Conservation (phyloP, 2,797 vertebrate species). For the Salmo trutta region DNA sequence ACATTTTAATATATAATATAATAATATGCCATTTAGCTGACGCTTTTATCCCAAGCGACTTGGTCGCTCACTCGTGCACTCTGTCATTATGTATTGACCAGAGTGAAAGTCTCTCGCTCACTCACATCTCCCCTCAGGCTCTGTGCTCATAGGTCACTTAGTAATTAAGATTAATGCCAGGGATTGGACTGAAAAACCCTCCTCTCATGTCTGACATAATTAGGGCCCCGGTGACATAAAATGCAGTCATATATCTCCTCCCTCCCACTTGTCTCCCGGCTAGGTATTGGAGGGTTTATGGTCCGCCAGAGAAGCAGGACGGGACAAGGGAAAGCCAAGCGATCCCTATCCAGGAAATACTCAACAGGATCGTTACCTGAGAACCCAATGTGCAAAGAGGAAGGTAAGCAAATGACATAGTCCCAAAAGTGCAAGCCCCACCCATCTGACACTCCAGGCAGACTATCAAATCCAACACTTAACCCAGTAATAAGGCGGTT, state of each 20-base stretch:
- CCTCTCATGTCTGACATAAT: conserved; percentile 23
- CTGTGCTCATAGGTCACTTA: conserved; percentile 40
- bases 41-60: no score
- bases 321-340: conserved; percentile 84
- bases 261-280: not conserved
- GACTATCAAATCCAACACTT: not conserved
- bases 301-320: conserved; percentile 94
- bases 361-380: conserved; percentile 82
- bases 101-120: not conserved
- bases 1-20: no score
- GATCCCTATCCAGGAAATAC: conserved; percentile 78
- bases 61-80: conserved; percentile 4
- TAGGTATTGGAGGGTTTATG: conserved; percentile 98
- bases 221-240: conserved; percentile 33
- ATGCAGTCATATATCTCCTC: not conserved
- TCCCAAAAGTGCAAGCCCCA: not conserved
- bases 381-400: conserved; percentile 77
- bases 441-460: not conserved
- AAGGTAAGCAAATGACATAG: conserved; percentile 72
- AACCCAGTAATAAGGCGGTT: not conserved
- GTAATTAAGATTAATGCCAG: conserved; percentile 49
- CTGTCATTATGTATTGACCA: not conserved
- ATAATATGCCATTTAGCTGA: no score
- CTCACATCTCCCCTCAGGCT: conserved; percentile 12
- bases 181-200: conserved; percentile 26